Percentiles rank a stretch among this genome's conserved stretches.
These are phyloP conservation scores for Cydia fagiglandana DNA, from an alignment of 1,140 invertebrate species.

Conservation along the genomic window DNA sequence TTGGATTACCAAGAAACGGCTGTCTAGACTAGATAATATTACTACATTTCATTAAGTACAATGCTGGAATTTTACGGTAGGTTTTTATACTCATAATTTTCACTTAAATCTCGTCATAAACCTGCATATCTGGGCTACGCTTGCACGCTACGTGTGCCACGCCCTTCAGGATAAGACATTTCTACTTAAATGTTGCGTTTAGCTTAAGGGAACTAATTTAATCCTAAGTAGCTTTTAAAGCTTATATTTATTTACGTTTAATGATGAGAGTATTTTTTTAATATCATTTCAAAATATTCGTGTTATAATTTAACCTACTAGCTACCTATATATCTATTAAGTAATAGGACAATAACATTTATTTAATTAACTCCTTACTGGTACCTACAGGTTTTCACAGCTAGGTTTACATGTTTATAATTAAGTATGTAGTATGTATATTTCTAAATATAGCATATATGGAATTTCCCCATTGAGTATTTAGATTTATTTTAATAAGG, in stretches of 20 bases:
- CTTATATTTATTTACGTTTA: background rate
- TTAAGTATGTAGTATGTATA: too few relatives aligned
- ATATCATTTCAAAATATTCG: too few relatives aligned
- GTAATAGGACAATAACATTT: too few relatives aligned
- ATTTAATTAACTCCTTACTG: too few relatives aligned
- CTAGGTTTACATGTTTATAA: too few relatives aligned
- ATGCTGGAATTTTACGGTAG: background rate
- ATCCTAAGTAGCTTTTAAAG: background rate
- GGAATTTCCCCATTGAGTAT: too few relatives aligned
- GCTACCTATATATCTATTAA: too few relatives aligned
- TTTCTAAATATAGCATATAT: too few relatives aligned
- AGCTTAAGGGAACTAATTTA: background rate
- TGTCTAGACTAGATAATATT: conserved; percentile 7
- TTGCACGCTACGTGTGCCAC: conserved; percentile 3
- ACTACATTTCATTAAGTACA: background rate
- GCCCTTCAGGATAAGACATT: background rate
- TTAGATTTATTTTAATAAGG: too few relatives aligned
- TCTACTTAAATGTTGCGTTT: background rate
- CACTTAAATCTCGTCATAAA: conserved; percentile 10
- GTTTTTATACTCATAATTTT: conserved; percentile 18
- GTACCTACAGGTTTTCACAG: too few relatives aligned
- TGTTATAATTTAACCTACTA: too few relatives aligned
- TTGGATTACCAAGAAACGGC: background rate
- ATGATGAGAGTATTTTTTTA: background rate
- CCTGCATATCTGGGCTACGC: background rate